phyloP scores from a whole-genome alignment of 2,797 vertebrate genomes.

The Potorous gilbertii region DNA sequence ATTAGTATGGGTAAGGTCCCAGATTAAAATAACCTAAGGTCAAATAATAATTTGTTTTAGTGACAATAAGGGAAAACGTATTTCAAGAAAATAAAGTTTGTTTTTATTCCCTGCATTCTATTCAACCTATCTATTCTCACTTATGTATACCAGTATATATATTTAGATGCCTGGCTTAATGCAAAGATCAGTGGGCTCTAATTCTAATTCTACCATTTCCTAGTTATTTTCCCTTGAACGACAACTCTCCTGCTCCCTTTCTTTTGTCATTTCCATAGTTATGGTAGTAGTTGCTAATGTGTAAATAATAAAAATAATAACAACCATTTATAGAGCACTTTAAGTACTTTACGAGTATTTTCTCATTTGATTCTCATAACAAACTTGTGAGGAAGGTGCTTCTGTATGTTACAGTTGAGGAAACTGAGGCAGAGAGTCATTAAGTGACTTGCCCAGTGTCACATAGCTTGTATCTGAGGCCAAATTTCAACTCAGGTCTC shows the following conservation, averaged over 20 bases:
- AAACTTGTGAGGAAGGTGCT: not conserved
- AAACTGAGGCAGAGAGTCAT: not conserved
- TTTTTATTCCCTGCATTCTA: slow-evolving; percentile 14
- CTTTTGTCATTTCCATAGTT: not conserved
- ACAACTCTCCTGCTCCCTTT: not conserved
- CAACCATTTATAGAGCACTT: not conserved
- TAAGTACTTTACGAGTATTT: not conserved
- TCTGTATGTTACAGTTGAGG: not conserved
- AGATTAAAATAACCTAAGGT: slow-evolving; percentile 77
- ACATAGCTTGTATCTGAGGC: not conserved
- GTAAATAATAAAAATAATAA: not conserved
- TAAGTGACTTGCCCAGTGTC: not conserved
- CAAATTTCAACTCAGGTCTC: not conserved
- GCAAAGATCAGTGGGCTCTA: not conserved
- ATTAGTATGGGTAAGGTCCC: slow-evolving; percentile 76
- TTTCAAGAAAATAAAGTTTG: slow-evolving; percentile 48
- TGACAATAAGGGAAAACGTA: slow-evolving; percentile 37
- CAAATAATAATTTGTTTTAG: slow-evolving; percentile 69
- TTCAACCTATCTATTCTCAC: not conserved
- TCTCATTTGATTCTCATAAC: not conserved
- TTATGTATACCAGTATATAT: not conserved
- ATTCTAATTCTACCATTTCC: not conserved
- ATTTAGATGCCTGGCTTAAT: not conserved
- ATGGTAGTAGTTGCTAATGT: not conserved
- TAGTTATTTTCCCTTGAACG: not conserved